Conservation (phyloP, 2,888 invertebrate genomes). For the Calliscelio sp. region DNA sequence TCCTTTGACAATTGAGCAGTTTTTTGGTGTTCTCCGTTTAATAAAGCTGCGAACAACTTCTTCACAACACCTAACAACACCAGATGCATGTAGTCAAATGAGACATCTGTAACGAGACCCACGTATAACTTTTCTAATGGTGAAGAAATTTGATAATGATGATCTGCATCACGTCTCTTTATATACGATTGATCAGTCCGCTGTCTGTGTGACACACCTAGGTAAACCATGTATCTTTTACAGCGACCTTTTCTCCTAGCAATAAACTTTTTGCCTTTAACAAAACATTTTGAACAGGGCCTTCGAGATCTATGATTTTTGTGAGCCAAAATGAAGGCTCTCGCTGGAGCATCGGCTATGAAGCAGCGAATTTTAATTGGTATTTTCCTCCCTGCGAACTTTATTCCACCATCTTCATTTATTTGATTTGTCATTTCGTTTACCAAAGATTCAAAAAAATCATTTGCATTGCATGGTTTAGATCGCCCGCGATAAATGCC, state of each 20-base stretch:
- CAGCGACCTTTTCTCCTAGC: neutral
- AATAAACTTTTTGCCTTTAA: neutral
- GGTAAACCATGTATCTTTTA: conserved; percentile 2
- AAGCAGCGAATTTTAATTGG: conserved; percentile 1
- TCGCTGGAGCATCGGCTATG: neutral
- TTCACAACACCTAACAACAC: conserved; percentile 20
- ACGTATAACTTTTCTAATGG: neutral
- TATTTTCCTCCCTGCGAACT: neutral
- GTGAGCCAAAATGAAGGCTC: conserved; percentile 1
- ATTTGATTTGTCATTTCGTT: neutral
- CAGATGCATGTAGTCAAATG: conserved; percentile 37
- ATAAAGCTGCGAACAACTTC: conserved; percentile 1
- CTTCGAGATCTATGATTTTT: neutral
- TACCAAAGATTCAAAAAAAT: conserved; percentile 14
- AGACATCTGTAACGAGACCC: neutral
- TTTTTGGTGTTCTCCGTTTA: conserved; percentile 11
- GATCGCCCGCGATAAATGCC: neutral
- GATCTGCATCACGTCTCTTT: neutral
- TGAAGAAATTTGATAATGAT: conserved; percentile 3
- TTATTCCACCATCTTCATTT: neutral
- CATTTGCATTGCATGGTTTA: conserved; percentile 7
- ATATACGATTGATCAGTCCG: conserved; percentile 4
- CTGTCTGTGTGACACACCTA: neutral
- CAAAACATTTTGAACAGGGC: neutral
- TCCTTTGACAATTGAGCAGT: neutral